phyloP scores from a whole-genome alignment of 2,113 vertebrate species.

The Neogale vison region DNA sequence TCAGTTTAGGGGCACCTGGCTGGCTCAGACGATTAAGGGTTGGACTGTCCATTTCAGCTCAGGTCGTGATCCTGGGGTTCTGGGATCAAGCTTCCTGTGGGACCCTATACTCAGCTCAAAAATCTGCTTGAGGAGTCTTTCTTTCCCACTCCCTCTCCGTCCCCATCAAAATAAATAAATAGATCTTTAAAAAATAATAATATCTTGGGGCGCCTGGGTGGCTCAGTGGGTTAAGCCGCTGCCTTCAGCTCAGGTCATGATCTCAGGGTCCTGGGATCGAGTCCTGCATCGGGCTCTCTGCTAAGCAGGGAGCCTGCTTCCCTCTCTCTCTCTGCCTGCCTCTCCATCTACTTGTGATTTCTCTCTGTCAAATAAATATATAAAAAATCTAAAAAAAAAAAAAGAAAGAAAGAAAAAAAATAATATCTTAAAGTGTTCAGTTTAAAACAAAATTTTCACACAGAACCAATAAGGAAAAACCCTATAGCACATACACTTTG shows the following conservation, averaged over 20 bases:
- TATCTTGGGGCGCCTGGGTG: too few relatives aligned
- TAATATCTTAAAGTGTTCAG: constrained; percentile 42
- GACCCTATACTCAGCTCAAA: neutral
- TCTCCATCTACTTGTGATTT: too few relatives aligned
- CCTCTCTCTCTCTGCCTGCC: too few relatives aligned
- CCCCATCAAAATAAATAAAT: neutral
- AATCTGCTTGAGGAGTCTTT: neutral
- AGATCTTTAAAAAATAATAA: neutral
- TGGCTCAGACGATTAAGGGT: neutral
- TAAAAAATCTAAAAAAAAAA: too few relatives aligned
- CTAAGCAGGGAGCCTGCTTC: too few relatives aligned
- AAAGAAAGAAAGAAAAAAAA: too few relatives aligned
- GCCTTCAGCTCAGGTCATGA: too few relatives aligned
- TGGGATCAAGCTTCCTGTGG: neutral
- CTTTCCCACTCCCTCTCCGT: neutral
- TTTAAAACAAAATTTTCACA: constrained; percentile 72
- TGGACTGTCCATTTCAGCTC: neutral
- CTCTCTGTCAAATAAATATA: too few relatives aligned
- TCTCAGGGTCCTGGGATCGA: too few relatives aligned
- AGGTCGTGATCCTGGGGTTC: neutral
- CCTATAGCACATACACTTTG: constrained; percentile 92
- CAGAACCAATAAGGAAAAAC: constrained; percentile 81
- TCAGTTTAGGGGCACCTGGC: neutral
- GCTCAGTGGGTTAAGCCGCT: too few relatives aligned
- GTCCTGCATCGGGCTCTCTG: too few relatives aligned